Evolutionary conservation across 2,797 vertebrate genomes (phyloP), one percentile per base, ranked within the genome.

Genomic region (Danio jaintianensis): DNA sequence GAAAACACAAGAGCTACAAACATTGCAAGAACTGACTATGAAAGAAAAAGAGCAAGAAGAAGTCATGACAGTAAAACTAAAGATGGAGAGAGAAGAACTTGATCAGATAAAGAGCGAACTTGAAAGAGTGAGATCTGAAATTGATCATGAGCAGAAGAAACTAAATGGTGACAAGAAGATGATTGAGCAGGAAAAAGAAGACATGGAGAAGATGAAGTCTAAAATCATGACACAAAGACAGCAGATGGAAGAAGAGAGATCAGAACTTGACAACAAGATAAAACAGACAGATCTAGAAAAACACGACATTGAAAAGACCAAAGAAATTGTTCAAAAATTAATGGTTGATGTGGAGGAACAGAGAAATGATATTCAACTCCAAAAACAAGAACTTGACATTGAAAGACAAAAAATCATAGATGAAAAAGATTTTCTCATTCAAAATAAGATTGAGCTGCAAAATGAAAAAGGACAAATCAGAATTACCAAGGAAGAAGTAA

Each of bases 391-490:
- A 7, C 3, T 61, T 20, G 36, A 80, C 6, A 6, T 6, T 64
- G 58, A 64, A 0, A 77, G 13, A n/a, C 16, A 50, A 59, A 58
- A 38, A 5, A 59, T 58, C 5, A 71, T 4, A 1, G 22, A 47
- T 10, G 80, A 71, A 29, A 56, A 72, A 20, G 15, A 75, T 16
- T 3, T 64, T n/a, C 68, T 77, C 12, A 18, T 16, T 40, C 62
- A 80, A 45, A 20, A n/a, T 4, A 70, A 62, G 36, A 45, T 3
- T 22, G 70, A 63, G 75, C 36, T 71, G 6, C 38, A 81, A 50
- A 78, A 64, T 7, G 61, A 83, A 11, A 53, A 0, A 53, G 56
- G 73, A 18, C 38, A 4, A 36, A 18, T 75, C 0, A 52, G 6
- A 18, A 45, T 29, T 9, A 61, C 22, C 18, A 42, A 48, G 3